Evolutionary conservation across 2,888 invertebrate species (phyloP), one percentile per base, ranked within the genome.

Genomic region (Salpingus planirostris): DNA sequence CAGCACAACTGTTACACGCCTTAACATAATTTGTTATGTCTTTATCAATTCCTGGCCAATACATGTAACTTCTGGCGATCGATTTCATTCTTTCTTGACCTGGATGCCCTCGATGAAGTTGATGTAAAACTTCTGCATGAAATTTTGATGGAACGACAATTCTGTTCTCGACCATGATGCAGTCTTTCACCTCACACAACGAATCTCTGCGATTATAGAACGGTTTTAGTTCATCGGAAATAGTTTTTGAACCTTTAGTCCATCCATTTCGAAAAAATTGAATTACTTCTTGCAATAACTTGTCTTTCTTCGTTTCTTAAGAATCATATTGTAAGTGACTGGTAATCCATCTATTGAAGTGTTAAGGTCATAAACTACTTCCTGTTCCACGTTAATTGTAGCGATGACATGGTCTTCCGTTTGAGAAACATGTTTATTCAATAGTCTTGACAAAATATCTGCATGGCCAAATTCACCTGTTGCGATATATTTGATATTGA

Each of bases 401-500:
- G 18, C 18, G 11, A 31, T 25, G 13, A 15, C 3, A 4, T 2
- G 5, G 24, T 3, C 11, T 10, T 24, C 11, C n/a, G 10, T 7
- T 18, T 18, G 8, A 7, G 6, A 7, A 8, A 8, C 21, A 7
- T 18, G 21, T 8, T 18, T 18, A 11, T 21, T 4, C n/a, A 21
- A 11, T 21, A 21, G 4, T 3, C 22, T n/a, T 10, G 5, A 21
- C n/a, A 21, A 2, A 21, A 21, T 21, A 21, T 21, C 22, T n/a
- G 22, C 22, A 4, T 21, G 5, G n/a, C 3, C 22, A 11, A 21
- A 21, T 21, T 21, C 5, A 10, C 10, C 11, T 2, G 22, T 21
- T 4, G 5, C 13, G 11, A 39, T 31, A 25, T 35, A 38, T 21
- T 21, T 23, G 21, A 41, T 34, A 8, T 37, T 35, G 28, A 25